Base-by-base conservation (phyloP, 1,140 invertebrate genomes). In the Aphelenchoides besseyi region DNA sequence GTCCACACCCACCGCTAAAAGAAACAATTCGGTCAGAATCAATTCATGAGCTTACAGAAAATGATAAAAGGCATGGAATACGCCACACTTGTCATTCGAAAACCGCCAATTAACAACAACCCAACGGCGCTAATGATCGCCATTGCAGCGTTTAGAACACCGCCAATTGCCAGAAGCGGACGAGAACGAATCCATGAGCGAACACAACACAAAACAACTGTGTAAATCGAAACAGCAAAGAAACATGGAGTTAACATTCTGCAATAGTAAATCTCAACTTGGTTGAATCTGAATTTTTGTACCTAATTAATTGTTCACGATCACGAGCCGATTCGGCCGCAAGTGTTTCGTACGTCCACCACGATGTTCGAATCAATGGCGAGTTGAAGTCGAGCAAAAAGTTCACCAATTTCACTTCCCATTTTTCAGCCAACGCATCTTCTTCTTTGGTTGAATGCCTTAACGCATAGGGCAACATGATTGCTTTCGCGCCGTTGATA, bases 131-230 rank as follows among this genome's bases (percentile, higher is more conserved):
- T 74, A 29, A 69, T 62, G 37, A 80, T 73, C 9, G 92, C 93
- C 89, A 95, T 90, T 0, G 89, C 90, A 0, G 94, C 92, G 0
- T 92, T 93, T 2, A 96, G 81, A 75, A 95, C 95, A 1, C 94
- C 94, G 57, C 94, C 88, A n/a, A 95, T 86, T 0, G 93, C 94
- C 2, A 97, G 86, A 89, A 91, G 91, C 0, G 93, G 92, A 84
- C 95, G 94, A 29, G 92, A 93, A 48, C 92, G 89, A 35, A 92
- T 91, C 88, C 91, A 91, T 80, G 93, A 92, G 1, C 63, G 28
- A 8, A 78, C 74, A 68, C 81, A 82, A 64, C 81, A 82, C 28
- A 71, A 52, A 2, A 70, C 61, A 23, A 82, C 68, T 12, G 81
- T 83, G 66, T 77, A 82, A 16, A 78, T 61, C 1, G 81, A 80